Percentiles rank a stretch among this genome's conserved stretches.
These are phyloP conservation scores for Platycnemis pennipes DNA, from an alignment of 2,888 invertebrate species.

Conservation along the genomic window DNA sequence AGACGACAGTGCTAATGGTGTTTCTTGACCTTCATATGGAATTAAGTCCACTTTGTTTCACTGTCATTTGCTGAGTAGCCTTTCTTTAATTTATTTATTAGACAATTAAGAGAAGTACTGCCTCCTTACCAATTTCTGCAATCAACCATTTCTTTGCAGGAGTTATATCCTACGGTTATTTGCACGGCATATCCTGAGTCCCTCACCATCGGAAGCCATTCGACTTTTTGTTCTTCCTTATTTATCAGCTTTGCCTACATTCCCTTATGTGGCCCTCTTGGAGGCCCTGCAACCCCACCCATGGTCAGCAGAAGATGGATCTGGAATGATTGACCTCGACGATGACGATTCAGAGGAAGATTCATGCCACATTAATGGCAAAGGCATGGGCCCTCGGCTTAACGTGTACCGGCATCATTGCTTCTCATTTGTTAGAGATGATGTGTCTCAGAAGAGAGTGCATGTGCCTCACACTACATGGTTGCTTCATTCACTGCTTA, in stretches of 20 bases:
- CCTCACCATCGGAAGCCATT: conserved; percentile 85
- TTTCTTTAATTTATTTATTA: neutral
- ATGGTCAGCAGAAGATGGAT: conserved; percentile 35
- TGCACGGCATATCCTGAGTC: conserved; percentile 85
- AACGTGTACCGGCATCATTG: neutral
- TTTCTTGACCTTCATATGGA: too few species aligned
- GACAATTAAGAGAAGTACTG: neutral
- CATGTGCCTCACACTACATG: conserved; percentile 83
- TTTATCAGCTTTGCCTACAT: conserved; percentile 80
- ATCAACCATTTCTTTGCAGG: conserved; percentile 74
- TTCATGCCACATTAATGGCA: conserved; percentile 18
- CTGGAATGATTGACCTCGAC: neutral
- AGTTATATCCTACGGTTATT: conserved; percentile 82
- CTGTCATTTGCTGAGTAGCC: too few species aligned
- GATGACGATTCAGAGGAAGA: conserved; percentile 46
- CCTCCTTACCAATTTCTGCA: too few species aligned
- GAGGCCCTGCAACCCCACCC: conserved; percentile 69
- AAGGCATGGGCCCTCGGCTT: neutral
- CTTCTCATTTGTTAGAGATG: neutral
- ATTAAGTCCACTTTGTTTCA: too few species aligned
- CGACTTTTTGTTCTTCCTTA: conserved; percentile 87
- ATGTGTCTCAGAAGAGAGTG: conserved; percentile 76
- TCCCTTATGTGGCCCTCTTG: conserved; percentile 80
- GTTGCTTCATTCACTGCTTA: conserved; percentile 86
- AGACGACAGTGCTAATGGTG: too few species aligned